Percentiles rank a stretch among this genome's conserved stretches.
Evolutionary conservation across 1,140 invertebrate species (phyloP).

Genomic region (Bombus turneri): DNA sequence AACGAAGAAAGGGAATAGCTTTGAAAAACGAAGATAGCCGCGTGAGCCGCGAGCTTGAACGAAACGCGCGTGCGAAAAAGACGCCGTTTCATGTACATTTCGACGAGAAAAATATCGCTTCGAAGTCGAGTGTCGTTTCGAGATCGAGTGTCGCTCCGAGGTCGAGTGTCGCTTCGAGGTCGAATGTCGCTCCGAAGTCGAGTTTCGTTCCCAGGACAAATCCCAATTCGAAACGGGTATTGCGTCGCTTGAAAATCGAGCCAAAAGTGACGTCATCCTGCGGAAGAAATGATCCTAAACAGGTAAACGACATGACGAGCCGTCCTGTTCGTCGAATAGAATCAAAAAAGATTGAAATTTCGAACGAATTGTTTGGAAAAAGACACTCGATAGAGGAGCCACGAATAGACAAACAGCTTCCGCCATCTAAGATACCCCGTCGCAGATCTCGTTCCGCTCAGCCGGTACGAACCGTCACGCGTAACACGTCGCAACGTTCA

Average conservation of each 20-base stretch:
- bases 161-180: accelerated
- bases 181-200: too few relatives aligned
- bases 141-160: accelerated
- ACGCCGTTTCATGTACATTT: conserved; percentile 18
- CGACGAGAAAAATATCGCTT: not conserved
- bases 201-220: too few relatives aligned
- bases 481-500: not conserved
- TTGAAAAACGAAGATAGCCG: not conserved
- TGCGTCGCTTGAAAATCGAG: too few relatives aligned
- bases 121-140: too few relatives aligned
- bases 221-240: too few relatives aligned
- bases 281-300: too few relatives aligned
- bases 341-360: not conserved
- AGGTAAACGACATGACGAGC: too few relatives aligned
- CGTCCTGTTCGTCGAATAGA: too few relatives aligned
- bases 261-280: too few relatives aligned
- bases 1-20: not conserved
- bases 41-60: too few relatives aligned
- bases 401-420: accelerated
- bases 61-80: not conserved
- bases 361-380: not conserved
- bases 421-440: conserved; percentile 1
- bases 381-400: accelerated
- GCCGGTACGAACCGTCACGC: accelerated
- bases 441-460: not conserved